Evolutionary conservation across 2,888 invertebrate genomes (phyloP).

Genomic region (Catocala fraxini): DNA sequence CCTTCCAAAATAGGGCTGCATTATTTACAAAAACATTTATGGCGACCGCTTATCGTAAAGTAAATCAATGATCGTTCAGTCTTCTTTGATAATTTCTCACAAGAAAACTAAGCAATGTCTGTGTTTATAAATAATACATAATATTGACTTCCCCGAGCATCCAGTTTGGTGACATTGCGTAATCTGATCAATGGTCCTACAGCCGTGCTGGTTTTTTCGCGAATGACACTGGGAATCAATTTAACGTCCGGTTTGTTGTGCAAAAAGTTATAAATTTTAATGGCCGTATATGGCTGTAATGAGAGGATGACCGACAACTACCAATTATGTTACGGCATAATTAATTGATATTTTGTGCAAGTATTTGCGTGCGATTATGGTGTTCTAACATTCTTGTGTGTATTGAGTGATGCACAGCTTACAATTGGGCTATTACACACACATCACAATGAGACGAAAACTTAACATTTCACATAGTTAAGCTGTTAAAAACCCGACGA

Average conservation of each 20-base stretch:
- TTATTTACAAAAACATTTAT: slow-evolving; percentile 39
- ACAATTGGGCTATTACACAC: slow-evolving; percentile 62
- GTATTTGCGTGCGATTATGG: slow-evolving; percentile 22
- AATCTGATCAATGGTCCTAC: slow-evolving; percentile 84
- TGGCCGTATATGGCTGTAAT: slow-evolving; percentile 63
- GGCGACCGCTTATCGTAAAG: slow-evolving; percentile 33
- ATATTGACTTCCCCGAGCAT: slow-evolving; percentile 73
- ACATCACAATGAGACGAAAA: slow-evolving; percentile 80
- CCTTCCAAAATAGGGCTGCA: slow-evolving; percentile 43
- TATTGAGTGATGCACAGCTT: slow-evolving; percentile 33
- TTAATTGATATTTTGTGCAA: slow-evolving; percentile 19
- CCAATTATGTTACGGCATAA: slow-evolving; percentile 26
- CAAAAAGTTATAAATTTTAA: slow-evolving; percentile 65
- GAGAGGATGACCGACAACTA: slow-evolving; percentile 58
- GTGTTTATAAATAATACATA: slow-evolving; percentile 76
- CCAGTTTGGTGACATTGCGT: slow-evolving; percentile 84
- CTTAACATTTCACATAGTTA: slow-evolving; percentile 84
- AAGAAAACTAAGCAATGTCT: slow-evolving; percentile 53
- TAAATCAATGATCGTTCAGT: slow-evolving; percentile 36
- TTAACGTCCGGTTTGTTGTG: slow-evolving; percentile 70
- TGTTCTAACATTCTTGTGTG: slow-evolving; percentile 3
- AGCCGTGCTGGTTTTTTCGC: slow-evolving; percentile 70
- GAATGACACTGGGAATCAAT: slow-evolving; percentile 75
- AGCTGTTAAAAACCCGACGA: slow-evolving; percentile 82
- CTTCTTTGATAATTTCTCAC: slow-evolving; percentile 46